These are phyloP conservation scores for Mormyrops boulengeri DNA, from an alignment of 2,797 vertebrate genomes.

Conservation along the genomic window DNA sequence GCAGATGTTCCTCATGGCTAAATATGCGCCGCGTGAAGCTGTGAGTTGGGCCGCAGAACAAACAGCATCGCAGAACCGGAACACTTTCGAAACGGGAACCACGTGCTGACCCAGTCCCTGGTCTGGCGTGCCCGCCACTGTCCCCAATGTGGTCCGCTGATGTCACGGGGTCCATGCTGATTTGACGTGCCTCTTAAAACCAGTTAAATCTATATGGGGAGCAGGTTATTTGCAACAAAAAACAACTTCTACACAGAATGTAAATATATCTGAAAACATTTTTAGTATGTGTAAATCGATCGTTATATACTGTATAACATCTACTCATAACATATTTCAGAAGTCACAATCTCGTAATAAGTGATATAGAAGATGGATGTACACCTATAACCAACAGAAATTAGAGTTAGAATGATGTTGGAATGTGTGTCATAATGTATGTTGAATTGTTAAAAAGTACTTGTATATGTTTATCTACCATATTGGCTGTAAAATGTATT, in stretches of 20 bases:
- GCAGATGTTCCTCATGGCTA: neutral
- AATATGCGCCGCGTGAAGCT: neutral
- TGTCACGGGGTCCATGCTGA: neutral
- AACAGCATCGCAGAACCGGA: neutral
- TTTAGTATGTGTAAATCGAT: neutral
- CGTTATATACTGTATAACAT: neutral
- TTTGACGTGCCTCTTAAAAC: neutral
- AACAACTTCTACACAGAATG: neutral
- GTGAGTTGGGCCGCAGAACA: neutral
- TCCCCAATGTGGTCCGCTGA: neutral
- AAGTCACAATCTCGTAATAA: neutral
- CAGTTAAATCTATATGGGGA: neutral
- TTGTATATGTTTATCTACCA: neutral
- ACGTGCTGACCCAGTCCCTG: neutral
- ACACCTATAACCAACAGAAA: neutral
- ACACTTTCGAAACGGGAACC: neutral
- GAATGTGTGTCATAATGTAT: neutral
- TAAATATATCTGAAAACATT: neutral
- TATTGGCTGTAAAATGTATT: neutral
- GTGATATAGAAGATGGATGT: neutral
- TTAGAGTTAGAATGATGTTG: neutral
- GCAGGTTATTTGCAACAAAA: neutral
- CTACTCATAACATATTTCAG: neutral
- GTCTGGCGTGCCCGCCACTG: neutral
- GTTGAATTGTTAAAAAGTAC: neutral